Conservation (phyloP, 2,888 invertebrate species). For the Microctonus hyperodae region DNA sequence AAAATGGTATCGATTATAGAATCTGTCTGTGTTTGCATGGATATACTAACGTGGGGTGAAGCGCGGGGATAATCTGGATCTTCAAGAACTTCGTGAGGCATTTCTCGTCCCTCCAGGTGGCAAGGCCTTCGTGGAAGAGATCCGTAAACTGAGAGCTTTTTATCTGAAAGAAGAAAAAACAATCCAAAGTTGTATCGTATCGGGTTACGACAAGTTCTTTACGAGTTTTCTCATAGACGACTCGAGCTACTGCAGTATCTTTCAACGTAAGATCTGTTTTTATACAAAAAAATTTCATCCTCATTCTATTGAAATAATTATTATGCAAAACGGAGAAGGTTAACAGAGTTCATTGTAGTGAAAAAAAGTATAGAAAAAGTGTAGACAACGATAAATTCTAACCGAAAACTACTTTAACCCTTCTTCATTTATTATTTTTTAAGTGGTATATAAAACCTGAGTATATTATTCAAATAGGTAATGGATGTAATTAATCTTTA, state of each 20-base stretch:
- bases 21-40: slow-evolving; percentile 19
- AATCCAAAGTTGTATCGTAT: slow-evolving; percentile 35
- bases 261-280: slow-evolving; percentile 1
- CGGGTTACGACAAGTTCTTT: slow-evolving; percentile 37
- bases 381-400: too few species aligned
- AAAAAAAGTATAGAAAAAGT: too few species aligned
- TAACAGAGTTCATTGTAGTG: too few species aligned
- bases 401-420: too few species aligned
- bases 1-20: not conserved
- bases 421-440: too few species aligned
- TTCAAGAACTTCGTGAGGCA: slow-evolving; percentile 52
- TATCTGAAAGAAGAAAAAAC: slow-evolving; percentile 47
- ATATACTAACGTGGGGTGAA: slow-evolving; percentile 53
- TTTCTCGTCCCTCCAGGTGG: slow-evolving; percentile 53
- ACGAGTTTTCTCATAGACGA: slow-evolving; percentile 10
- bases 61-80: slow-evolving; percentile 56
- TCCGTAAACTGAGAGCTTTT: slow-evolving; percentile 56
- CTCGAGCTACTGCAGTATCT: slow-evolving; percentile 1
- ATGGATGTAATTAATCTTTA: too few species aligned
- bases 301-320: not conserved
- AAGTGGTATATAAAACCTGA: too few species aligned
- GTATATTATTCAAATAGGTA: too few species aligned
- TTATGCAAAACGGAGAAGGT: too few species aligned
- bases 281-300: not conserved
- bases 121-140: slow-evolving; percentile 56